These are phyloP conservation scores for Patagioenas fasciata DNA, from an alignment of 2,113 vertebrate species.

Conservation along the genomic window DNA sequence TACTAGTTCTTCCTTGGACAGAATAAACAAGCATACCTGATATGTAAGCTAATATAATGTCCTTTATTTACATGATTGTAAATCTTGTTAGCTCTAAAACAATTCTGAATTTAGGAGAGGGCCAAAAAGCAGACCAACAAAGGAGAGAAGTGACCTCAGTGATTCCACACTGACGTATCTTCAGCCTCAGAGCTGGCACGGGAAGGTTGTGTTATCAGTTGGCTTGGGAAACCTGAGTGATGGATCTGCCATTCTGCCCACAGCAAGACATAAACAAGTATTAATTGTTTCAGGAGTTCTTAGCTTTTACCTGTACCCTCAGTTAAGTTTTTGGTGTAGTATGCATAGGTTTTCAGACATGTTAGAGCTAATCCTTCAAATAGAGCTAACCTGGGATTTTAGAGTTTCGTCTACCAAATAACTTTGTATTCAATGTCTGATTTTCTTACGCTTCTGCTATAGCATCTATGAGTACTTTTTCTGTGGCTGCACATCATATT, in stretches of 20 bases:
- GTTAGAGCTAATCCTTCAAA: background rate
- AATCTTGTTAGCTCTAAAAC: constrained; percentile 66
- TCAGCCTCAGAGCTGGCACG: constrained; percentile 47
- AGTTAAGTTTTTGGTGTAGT: background rate
- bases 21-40: constrained; percentile 68
- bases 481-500: background rate
- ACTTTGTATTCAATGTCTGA: background rate
- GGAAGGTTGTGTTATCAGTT: constrained; percentile 55
- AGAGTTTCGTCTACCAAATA: background rate
- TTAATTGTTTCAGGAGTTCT: background rate
- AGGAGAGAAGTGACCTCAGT: constrained; percentile 64
- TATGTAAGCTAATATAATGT: constrained; percentile 66
- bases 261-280: constrained; percentile 45
- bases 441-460: background rate
- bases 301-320: constrained; percentile 5
- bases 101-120: constrained; percentile 49
- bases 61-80: constrained; percentile 65
- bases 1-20: constrained; percentile 66
- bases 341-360: background rate
- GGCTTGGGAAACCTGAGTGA: constrained; percentile 38
- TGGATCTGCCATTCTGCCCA: constrained; percentile 17
- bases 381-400: background rate
- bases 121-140: constrained; percentile 62
- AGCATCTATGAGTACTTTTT: background rate
- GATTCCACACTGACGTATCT: constrained; percentile 29